phyloP scores from a whole-genome alignment of 1,140 invertebrate genomes.

The Drosophila parabipectinata region DNA sequence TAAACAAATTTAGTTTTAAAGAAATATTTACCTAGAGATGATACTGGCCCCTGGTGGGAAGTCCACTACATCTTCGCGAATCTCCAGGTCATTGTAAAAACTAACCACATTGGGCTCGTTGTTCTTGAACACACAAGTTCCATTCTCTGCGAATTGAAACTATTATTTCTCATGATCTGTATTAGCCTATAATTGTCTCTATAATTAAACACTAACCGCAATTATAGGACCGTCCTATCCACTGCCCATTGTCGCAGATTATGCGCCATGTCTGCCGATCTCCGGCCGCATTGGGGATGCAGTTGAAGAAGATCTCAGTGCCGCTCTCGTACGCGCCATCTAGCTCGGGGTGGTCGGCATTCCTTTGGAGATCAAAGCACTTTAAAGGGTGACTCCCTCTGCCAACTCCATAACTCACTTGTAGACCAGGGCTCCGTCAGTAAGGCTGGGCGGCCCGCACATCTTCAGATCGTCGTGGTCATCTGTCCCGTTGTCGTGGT shows the following conservation, averaged over 20 bases:
- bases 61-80: constrained; percentile 90
- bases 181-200: neutral
- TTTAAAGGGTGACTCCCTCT: neutral
- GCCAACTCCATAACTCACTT: constrained; percentile 54
- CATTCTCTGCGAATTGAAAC: constrained; percentile 85
- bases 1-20: too few species aligned
- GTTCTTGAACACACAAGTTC: constrained; percentile 90
- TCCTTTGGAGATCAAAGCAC: constrained; percentile 38
- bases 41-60: constrained; percentile 90
- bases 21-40: constrained; percentile 85
- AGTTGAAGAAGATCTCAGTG: constrained; percentile 92
- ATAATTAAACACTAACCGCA: constrained; percentile 86
- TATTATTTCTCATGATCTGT: neutral
- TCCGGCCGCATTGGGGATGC: constrained; percentile 90
- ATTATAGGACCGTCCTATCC: constrained; percentile 90
- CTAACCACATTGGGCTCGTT: constrained; percentile 91
- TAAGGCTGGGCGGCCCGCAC: constrained; percentile 75
- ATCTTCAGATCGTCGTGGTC: constrained; percentile 76
- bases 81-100: constrained; percentile 91
- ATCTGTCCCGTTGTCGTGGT: constrained; percentile 65
- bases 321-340: constrained; percentile 88
- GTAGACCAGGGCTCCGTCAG: constrained; percentile 76
- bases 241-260: constrained; percentile 92
- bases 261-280: constrained; percentile 93
- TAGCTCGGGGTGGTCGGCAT: constrained; percentile 77